These are phyloP conservation scores for Tyrannus savana DNA, from an alignment of 2,113 vertebrate species.

Conservation along the genomic window DNA sequence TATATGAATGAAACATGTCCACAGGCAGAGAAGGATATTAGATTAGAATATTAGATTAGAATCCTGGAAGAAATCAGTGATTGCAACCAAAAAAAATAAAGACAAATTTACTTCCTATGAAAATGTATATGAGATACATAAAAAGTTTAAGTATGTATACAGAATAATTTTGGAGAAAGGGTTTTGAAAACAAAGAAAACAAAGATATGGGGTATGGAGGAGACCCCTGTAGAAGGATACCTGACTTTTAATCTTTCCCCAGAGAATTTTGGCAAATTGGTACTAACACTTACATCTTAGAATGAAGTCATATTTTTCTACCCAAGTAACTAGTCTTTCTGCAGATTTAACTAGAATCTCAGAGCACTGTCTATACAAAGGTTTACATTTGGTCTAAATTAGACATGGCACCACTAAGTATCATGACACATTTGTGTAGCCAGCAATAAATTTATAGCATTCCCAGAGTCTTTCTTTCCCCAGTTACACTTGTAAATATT, in stretches of 20 bases:
- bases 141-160: not conserved
- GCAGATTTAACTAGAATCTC: not conserved
- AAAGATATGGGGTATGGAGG: not conserved
- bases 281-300: not conserved
- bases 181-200: not conserved
- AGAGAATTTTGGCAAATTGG: not conserved
- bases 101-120: not conserved
- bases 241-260: not conserved
- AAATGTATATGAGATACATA: not conserved
- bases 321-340: not conserved
- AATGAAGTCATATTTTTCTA: not conserved
- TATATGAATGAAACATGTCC: not conserved
- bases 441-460: constrained; percentile 31
- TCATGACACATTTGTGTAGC: not conserved
- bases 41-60: not conserved
- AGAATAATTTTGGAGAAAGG: not conserved
- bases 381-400: constrained; percentile 42
- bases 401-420: constrained; percentile 5
- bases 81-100: not conserved
- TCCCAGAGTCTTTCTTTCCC: not conserved
- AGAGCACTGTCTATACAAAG: not conserved
- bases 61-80: not conserved
- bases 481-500: constrained; percentile 39
- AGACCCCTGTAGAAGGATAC: not conserved
- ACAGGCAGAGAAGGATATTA: not conserved